Percentiles rank a stretch among this genome's conserved stretches.
Conservation (phyloP, 2,797 vertebrate species). For the Micropoecilia bifurca region DNA sequence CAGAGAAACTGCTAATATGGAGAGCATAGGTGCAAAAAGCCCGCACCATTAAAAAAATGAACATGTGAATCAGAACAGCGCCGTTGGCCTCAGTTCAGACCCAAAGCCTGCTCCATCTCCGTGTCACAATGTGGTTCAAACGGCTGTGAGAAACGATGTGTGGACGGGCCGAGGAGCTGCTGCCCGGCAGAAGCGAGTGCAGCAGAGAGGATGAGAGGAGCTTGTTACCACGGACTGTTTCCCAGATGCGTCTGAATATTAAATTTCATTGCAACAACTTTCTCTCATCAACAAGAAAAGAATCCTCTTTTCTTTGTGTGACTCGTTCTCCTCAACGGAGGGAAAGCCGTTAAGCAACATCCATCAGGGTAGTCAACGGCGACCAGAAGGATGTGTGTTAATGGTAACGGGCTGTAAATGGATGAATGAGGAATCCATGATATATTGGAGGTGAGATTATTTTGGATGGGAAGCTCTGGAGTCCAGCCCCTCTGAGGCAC, state of each 20-base stretch:
- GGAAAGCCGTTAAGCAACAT: constrained; percentile 40
- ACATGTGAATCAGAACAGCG: neutral
- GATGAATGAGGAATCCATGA: constrained; percentile 55
- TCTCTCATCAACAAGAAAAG: constrained; percentile 1
- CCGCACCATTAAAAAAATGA: neutral
- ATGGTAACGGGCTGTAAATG: constrained; percentile 58
- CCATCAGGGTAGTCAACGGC: constrained; percentile 46
- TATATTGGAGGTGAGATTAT: constrained; percentile 65
- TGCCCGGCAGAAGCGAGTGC: constrained; percentile 64
- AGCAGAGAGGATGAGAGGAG: constrained; percentile 59
- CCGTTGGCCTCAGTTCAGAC: neutral
- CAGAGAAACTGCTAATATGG: neutral
- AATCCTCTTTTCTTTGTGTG: constrained; percentile 18
- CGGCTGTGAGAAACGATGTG: constrained; percentile 51
- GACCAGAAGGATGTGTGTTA: constrained; percentile 55
- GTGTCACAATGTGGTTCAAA: constrained; percentile 68
- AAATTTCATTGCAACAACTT: neutral
- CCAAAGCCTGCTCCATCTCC: constrained; percentile 21
- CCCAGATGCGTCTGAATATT: constrained; percentile 1
- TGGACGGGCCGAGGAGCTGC: constrained; percentile 60
- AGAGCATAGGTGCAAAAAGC: neutral
- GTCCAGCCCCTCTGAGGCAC: constrained; percentile 68
- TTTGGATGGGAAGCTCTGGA: constrained; percentile 44
- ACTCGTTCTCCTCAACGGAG: constrained; percentile 43
- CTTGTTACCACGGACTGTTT: constrained; percentile 18